Percentiles rank a stretch among this genome's conserved stretches.
Evolutionary conservation across 2,113 vertebrate genomes (phyloP).

Genomic region (Perccottus glenii): DNA sequence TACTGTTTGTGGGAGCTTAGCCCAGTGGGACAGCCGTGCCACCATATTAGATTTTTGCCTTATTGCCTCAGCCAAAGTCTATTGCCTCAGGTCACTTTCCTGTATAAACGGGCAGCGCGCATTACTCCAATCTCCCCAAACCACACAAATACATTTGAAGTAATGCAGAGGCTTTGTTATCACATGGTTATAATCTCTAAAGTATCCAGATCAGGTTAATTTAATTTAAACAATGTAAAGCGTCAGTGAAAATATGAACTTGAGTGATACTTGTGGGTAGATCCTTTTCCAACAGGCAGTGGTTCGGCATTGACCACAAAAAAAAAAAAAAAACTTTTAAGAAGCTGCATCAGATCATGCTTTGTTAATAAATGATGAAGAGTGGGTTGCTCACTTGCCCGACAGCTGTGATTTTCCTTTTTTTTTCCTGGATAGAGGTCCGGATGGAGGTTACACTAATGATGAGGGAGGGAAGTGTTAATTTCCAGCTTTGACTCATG

Average conservation of each 20-base stretch:
- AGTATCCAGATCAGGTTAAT: constrained; percentile 37
- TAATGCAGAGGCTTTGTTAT: constrained; percentile 60
- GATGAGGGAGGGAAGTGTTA: constrained; percentile 25
- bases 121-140: constrained; percentile 39
- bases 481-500: constrained; percentile 42
- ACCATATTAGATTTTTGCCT: constrained; percentile 75
- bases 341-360: constrained; percentile 38
- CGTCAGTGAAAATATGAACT: constrained; percentile 66
- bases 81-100: constrained; percentile 57
- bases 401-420: constrained; percentile 13
- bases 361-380: constrained; percentile 56
- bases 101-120: constrained; percentile 36
- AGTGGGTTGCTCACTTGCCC: constrained; percentile 12
- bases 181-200: constrained; percentile 25
- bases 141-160: constrained; percentile 50
- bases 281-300: constrained; percentile 45
- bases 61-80: constrained; percentile 70
- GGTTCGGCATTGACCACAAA: constrained; percentile 38
- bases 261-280: constrained; percentile 32
- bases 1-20: constrained; percentile 45
- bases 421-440: constrained; percentile 3
- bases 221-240: constrained; percentile 63
- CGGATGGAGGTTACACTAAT: constrained; percentile 38
- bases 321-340: constrained; percentile 31
- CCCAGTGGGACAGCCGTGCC: constrained; percentile 61